Evolutionary conservation across 2,113 vertebrate genomes (phyloP).

Genomic region (Albula glossodonta): DNA sequence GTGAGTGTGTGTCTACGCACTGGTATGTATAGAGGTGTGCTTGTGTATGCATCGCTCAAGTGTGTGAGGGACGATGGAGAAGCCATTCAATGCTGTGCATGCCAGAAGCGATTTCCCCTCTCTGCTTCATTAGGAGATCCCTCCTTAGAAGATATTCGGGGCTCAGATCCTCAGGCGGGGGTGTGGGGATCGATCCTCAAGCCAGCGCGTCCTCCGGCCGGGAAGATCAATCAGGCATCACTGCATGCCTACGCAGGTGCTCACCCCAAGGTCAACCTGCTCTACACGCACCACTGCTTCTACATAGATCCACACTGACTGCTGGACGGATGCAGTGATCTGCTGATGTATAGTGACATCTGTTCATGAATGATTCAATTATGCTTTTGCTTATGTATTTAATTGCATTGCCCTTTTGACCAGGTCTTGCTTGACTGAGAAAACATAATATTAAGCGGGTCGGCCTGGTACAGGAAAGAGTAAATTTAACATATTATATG

Average conservation of each 20-base stretch:
- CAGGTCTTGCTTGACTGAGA: too few relatives aligned
- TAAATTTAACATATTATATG: too few relatives aligned
- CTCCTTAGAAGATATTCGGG: too few relatives aligned
- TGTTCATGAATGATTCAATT: not conserved
- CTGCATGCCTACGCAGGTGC: constrained; percentile 45
- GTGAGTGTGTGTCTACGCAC: constrained; percentile 4
- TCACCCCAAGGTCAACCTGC: constrained; percentile 54
- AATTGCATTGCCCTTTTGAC: too few relatives aligned
- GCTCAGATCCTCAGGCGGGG: too few relatives aligned
- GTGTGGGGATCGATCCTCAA: constrained; percentile 34
- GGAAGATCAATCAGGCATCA: constrained; percentile 61
- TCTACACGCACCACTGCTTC: not conserved
- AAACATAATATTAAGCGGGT: not conserved
- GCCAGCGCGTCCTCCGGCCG: constrained; percentile 27
- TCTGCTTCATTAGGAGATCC: not conserved
- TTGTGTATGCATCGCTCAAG: too few relatives aligned
- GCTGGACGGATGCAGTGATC: not conserved
- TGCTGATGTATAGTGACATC: not conserved
- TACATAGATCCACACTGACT: not conserved
- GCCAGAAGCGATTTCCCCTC: not conserved
- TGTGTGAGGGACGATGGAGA: too few relatives aligned
- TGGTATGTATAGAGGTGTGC: not conserved
- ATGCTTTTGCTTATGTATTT: not conserved
- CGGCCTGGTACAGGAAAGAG: too few relatives aligned
- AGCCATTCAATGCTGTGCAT: too few relatives aligned